Evolutionary conservation across 2,113 vertebrate genomes (phyloP), one percentile per base, ranked within the genome.

Genomic region (Podiceps cristatus): DNA sequence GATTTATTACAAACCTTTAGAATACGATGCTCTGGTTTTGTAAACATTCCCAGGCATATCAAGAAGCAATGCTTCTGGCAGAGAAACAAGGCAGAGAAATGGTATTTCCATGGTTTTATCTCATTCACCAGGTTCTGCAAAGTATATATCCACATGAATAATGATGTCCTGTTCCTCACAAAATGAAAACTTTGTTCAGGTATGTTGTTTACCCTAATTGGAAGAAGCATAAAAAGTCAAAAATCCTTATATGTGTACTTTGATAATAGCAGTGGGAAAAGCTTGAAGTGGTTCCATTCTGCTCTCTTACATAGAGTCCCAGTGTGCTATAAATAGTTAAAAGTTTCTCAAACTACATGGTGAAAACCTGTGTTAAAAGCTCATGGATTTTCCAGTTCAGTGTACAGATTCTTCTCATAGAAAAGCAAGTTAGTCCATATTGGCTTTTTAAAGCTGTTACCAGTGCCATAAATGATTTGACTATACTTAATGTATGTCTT

Each of bases 1-100:
- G 76, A 91, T 94, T 92, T 88, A 95, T 94, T 91, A 40, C 47
- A 71, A 69, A 86, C 52, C 60, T 92, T 88, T 89, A 86, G 58
- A 93, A 91, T 69, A 77, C 59, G n/a, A 80, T 74, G 72, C 72
- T 88, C 31, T 63, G 59, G 8, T 77, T 84, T 91, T 78, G 42
- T 89, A 95, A 96, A 93, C n/a, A 33, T 84, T 94, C 59, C 55
- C 45, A 59, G 59, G 22, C 19, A 28, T 25, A 63, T 40, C 56
- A 60, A 88, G 90, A 88, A 68, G 49, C 62, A 58, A 31, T 42
- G 24, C 11, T 62, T 37, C 67, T 80, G 71, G 45, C 47, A 88
- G 63, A 44, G 20, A 72, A 90, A 63, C 18, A 74, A 81, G 40
- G 15, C 23, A 63, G 74, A 83, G 28, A 58, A 91, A 62, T 66